Evolutionary conservation across 2,888 invertebrate species (phyloP), one percentile per base, ranked within the genome.

Genomic region (Trichopria drosophilae): DNA sequence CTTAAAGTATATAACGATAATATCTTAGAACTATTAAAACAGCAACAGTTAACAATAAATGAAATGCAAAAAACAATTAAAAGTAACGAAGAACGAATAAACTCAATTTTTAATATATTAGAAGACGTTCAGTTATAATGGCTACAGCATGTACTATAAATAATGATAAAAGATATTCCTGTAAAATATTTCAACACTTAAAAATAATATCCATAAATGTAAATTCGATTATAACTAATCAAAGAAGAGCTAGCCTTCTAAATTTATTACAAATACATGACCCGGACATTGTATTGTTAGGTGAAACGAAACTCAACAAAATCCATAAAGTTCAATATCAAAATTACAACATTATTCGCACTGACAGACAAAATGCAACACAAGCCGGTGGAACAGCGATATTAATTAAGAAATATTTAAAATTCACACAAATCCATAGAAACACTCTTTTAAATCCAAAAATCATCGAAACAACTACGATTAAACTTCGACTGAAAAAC

Each of bases 381-480:
- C 44, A 50, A 22, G 48, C 49, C 1, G 57, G 57, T 5, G 58
- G 56, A 1, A 56, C 59, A 6, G 57, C 57, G 20, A 57, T 59
- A 4, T 4, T 57, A 3, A 51, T 54, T 5, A 56, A 47, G 29
- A 56, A 54, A 29, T 1, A 41, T 3, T 20, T 53, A 1, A 43
- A 53, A 32, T 55, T 12, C 10, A 34, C 49, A 47, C 19, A 37
- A 12, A 42, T 51, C 1, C 35, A 42, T 3, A 42, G 39, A 32
- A 28, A 10, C n/a, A n/a, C n/a, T n/a, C n/a, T n/a, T n/a, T 10
- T 24, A 9, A 24, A 24, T 24, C 24, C 10, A 6, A 6, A 10
- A 24, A 9, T 10, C 10, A 6, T 24, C 3, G 60, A 58, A 37
- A 35, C 26, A n/a, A 51, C 51, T 0, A 55, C 47, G 2, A 58